A percentile compares a stretch with the other conserved stretches of the same genome.
Evolutionary conservation across 2,797 vertebrate genomes (phyloP).

Genomic region (Coregonus suidteri): DNA sequence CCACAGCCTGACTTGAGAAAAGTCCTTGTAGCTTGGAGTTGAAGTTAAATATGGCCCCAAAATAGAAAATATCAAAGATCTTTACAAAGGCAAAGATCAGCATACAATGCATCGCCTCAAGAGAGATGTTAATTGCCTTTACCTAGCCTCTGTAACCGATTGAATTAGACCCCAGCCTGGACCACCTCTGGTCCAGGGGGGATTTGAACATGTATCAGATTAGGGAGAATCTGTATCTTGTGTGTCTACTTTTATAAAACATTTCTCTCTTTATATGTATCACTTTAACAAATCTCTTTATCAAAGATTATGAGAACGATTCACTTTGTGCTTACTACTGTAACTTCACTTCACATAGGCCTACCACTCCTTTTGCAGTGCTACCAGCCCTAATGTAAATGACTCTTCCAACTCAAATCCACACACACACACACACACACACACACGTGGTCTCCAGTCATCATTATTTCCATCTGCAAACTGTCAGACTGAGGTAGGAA

Average conservation of each 20-base stretch:
- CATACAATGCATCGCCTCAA: not conserved
- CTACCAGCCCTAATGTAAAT: not conserved
- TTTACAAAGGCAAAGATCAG: not conserved
- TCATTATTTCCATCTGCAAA: slow-evolving; percentile 42
- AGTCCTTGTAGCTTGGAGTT: not conserved
- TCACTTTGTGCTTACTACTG: not conserved
- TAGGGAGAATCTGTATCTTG: slow-evolving; percentile 7
- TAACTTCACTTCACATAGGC: not conserved
- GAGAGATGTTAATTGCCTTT: not conserved
- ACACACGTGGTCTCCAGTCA: slow-evolving; percentile 35
- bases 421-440: slow-evolving; percentile 21
- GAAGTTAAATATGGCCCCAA: not conserved
- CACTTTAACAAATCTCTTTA: too few species aligned
- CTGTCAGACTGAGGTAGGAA: slow-evolving; percentile 31
- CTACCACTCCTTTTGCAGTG: not conserved
- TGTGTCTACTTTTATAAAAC: not conserved
- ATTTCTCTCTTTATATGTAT: not conserved
- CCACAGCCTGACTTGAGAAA: slow-evolving; percentile 14
- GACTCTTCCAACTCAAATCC: not conserved
- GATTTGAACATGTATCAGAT: too few species aligned
- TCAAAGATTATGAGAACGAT: not conserved
- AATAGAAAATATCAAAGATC: not conserved
- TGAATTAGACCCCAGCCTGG: not conserved
- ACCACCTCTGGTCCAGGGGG: not conserved
- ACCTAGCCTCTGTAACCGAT: not conserved